Conservation (phyloP, 1,140 invertebrate species). For the Daktulosphaira vitifoliae region DNA sequence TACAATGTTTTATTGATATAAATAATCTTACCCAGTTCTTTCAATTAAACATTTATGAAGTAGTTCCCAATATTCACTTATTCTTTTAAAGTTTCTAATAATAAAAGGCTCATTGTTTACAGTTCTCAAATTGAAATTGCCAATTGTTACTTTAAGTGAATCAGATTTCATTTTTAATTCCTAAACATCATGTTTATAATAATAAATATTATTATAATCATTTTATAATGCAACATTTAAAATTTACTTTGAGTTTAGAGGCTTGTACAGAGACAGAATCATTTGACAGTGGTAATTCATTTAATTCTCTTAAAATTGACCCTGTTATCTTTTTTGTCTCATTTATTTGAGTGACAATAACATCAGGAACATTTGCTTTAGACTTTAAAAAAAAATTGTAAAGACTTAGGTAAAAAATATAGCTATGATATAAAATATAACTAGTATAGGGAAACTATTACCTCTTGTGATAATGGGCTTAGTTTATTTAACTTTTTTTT, state of each 20-base stretch:
- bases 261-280: constrained; percentile 58
- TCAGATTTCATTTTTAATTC: constrained; percentile 17
- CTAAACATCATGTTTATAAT: neutral
- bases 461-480: constrained; percentile 20
- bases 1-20: no score
- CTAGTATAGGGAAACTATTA: neutral
- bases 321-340: constrained; percentile 51
- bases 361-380: constrained; percentile 37
- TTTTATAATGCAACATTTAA: no score
- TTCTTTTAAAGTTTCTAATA: constrained; percentile 12
- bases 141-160: constrained; percentile 1
- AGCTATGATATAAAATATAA: neutral
- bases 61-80: constrained; percentile 9
- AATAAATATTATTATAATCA: no score
- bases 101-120: constrained; percentile 18
- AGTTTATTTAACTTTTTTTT: constrained; percentile 24
- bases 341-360: constrained; percentile 52
- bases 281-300: constrained; percentile 50
- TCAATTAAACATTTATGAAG: constrained; percentile 23
- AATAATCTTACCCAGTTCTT: constrained; percentile 8
- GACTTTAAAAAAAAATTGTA: constrained; percentile 23
- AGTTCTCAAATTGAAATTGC: constrained; percentile 5
- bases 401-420: neutral
- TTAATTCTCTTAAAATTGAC: constrained; percentile 48
- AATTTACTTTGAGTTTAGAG: constrained; percentile 46